These are phyloP conservation scores for Megastigmus dorsalis DNA, from an alignment of 2,888 invertebrate genomes.

Conservation along the genomic window DNA sequence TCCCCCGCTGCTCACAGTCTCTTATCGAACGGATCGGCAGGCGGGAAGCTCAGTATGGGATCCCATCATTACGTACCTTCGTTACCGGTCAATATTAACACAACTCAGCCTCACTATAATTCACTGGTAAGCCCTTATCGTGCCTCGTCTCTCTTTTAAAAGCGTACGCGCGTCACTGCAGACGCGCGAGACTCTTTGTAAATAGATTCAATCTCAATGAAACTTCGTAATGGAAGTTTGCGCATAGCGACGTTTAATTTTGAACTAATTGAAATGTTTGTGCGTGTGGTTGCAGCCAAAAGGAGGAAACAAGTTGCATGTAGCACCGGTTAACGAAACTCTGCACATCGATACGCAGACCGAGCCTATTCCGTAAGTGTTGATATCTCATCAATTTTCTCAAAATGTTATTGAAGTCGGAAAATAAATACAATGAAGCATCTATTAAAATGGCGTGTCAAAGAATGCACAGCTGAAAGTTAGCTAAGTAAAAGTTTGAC, in stretches of 20 bases:
- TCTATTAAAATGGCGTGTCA: too few relatives aligned
- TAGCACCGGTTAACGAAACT: conserved; percentile 81
- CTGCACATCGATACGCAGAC: conserved; percentile 91
- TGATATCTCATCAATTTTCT: background rate
- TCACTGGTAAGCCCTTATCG: conserved; percentile 69
- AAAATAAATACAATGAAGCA: too few relatives aligned
- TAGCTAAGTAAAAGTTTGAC: too few relatives aligned
- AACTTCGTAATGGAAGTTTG: too few relatives aligned
- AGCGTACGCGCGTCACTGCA: too few relatives aligned
- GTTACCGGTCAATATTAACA: conserved; percentile 74
- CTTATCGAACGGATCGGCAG: conserved; percentile 80
- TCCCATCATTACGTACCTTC: conserved; percentile 83
- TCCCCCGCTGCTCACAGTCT: conserved; percentile 88
- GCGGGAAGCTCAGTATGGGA: conserved; percentile 82
- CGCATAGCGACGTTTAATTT: too few relatives aligned
- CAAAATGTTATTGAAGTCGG: background rate
- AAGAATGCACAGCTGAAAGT: background rate
- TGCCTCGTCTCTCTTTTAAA: background rate
- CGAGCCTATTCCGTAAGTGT: conserved; percentile 89
- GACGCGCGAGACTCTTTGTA: too few relatives aligned
- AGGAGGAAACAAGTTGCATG: conserved; percentile 69
- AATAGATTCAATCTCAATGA: too few relatives aligned
- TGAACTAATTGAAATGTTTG: too few relatives aligned
- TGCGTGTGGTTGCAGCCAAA: conserved; percentile 69
- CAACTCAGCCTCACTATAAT: conserved; percentile 76